phyloP scores from a whole-genome alignment of 2,113 vertebrate species.

The Chiloscyllium plagiosum region DNA sequence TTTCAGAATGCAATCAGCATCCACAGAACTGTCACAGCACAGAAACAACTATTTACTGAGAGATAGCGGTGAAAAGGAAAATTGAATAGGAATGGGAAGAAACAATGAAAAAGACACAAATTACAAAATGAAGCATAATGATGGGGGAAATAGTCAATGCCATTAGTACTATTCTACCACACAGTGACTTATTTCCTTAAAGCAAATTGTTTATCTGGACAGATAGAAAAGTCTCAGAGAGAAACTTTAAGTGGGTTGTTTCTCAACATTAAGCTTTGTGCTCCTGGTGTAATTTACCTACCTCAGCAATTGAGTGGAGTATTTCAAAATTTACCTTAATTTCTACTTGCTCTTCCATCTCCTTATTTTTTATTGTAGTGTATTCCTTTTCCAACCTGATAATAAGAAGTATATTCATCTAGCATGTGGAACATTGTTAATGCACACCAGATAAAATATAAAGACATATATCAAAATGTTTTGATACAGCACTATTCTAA shows the following conservation, averaged over 20 bases:
- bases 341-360: conserved; percentile 98
- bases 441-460: not conserved
- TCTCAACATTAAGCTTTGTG: not conserved
- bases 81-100: not conserved
- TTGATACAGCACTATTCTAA: conserved; percentile 18
- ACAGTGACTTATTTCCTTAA: not conserved
- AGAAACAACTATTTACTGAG: not conserved
- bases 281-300: not conserved
- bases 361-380: conserved; percentile 98
- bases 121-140: not conserved
- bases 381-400: conserved; percentile 96
- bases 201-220: not conserved
- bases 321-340: conserved; percentile 75
- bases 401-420: conserved; percentile 36
- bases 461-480: not conserved
- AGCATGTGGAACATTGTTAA: conserved; percentile 1
- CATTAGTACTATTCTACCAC: not conserved
- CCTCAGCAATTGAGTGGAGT: not conserved
- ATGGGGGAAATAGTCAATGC: not conserved
- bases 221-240: not conserved
- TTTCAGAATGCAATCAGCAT: not conserved
- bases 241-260: not conserved
- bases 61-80: not conserved
- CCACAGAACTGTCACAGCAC: not conserved
- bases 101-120: not conserved